phyloP scores from a whole-genome alignment of 2,888 invertebrate genomes.

The Chymomyza amoena region DNA sequence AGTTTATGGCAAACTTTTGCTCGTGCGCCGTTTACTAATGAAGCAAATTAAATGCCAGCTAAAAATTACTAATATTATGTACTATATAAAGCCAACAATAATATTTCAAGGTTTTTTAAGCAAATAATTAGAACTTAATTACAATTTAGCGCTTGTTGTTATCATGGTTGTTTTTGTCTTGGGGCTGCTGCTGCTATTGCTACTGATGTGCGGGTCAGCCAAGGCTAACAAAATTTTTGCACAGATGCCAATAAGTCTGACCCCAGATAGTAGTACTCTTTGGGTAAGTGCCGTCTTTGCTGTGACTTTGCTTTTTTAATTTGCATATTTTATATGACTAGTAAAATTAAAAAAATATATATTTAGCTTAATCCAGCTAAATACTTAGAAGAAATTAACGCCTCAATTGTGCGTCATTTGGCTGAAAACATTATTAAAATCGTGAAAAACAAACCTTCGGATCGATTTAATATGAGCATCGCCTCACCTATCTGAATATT shows the following conservation, averaged over 20 bases:
- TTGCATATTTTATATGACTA: not conserved
- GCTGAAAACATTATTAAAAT: not conserved
- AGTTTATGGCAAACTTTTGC: not conserved
- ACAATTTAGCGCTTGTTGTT: constrained; percentile 16
- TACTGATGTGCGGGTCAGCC: not conserved
- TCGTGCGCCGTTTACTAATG: constrained; percentile 44
- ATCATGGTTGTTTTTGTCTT: constrained; percentile 17
- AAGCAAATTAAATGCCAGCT: constrained; percentile 33
- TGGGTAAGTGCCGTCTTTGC: not conserved
- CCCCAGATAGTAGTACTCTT: not conserved
- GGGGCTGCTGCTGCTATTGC: not conserved
- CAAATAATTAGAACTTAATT: constrained; percentile 56
- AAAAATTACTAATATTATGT: constrained; percentile 9
- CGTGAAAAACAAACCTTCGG: too few species aligned
- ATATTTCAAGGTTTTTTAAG: constrained; percentile 53
- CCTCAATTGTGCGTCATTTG: not conserved
- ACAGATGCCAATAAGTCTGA: not conserved
- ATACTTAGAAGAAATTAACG: not conserved
- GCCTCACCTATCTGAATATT: too few species aligned
- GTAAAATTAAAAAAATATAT: not conserved
- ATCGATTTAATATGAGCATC: not conserved
- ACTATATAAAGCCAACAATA: constrained; percentile 6
- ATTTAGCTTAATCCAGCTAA: not conserved
- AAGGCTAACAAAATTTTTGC: not conserved
- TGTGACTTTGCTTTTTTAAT: not conserved